Percentiles rank a stretch among this genome's conserved stretches.
These are phyloP conservation scores for Pangasius macronema DNA, from an alignment of 2,797 vertebrate genomes.

Conservation along the genomic window DNA sequence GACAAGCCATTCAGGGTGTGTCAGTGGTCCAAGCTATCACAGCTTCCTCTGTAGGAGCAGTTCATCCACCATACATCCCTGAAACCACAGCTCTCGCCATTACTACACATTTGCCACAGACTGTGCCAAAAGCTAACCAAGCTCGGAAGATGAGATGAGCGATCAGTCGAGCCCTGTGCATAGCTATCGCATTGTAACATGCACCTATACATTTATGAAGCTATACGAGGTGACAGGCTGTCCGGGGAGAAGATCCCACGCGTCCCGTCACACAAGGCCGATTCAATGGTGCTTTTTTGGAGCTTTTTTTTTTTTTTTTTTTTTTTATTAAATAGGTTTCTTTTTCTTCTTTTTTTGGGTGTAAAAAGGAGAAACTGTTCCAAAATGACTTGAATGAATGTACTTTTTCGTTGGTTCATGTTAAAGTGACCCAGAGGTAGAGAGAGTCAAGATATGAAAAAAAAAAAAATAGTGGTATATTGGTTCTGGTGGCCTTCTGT, in stretches of 20 bases:
- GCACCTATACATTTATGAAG: slow-evolving; percentile 71
- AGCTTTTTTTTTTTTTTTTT: slow-evolving; percentile 67
- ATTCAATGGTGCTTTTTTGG: slow-evolving; percentile 85
- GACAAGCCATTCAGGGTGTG: slow-evolving; percentile 40
- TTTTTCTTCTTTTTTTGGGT: slow-evolving; percentile 71
- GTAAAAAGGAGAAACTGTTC: slow-evolving; percentile 64
- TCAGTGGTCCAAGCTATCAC: slow-evolving; percentile 34
- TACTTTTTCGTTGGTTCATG: slow-evolving; percentile 76
- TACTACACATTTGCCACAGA: slow-evolving; percentile 39
- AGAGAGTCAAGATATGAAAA: slow-evolving; percentile 66
- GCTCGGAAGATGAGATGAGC: slow-evolving; percentile 58
- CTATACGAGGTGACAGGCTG: slow-evolving; percentile 72
- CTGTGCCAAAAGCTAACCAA: slow-evolving; percentile 50
- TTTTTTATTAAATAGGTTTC: slow-evolving; percentile 80
- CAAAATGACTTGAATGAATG: slow-evolving; percentile 88
- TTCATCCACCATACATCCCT: slow-evolving; percentile 26
- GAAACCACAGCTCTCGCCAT: slow-evolving; percentile 25
- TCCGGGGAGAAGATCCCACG: slow-evolving; percentile 58
- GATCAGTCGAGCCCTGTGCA: slow-evolving; percentile 65
- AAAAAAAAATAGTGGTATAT: slow-evolving; percentile 59
- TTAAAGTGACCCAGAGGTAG: slow-evolving; percentile 71
- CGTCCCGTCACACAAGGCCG: slow-evolving; percentile 73
- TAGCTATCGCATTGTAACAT: slow-evolving; percentile 62
- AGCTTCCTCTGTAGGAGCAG: slow-evolving; percentile 23
- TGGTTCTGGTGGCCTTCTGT: slow-evolving; percentile 73